Evolutionary conservation across 2,113 vertebrate species (phyloP), one percentile per base, ranked within the genome.

Genomic region (Thamnophis sirtalis): DNA sequence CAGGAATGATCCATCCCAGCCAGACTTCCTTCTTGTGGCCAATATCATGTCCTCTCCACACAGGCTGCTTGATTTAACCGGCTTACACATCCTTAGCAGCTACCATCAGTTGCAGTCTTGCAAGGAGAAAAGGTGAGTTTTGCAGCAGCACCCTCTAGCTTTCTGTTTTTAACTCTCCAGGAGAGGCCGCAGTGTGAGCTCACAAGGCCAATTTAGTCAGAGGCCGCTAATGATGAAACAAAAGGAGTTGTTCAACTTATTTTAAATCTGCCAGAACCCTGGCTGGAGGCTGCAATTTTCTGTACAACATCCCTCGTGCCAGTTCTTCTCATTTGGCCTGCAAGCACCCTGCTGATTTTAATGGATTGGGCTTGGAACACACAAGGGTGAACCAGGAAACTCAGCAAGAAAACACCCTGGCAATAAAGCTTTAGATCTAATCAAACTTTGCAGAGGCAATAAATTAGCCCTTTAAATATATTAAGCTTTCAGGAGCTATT

Each of bases 391-490:
- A 88, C 19, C 2, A 0, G 50, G 91, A 84, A 28, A 17, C 9
- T 38, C 84, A 91, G 92, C 58, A 84, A 89, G 92, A 95, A 95
- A 95, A 94, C 0, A 0, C 85, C 17, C 24, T 60, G 90, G 26
- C 8, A 28, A 24, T 9, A 10, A 55, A 94, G 13, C 60, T 86
- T 48, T 51, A 84, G 38, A 63, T 91, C 56, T 58, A 48, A 90
- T 73, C 49, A 9, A 38, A 63, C 43, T 87, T 56, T 43, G 91
- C 1, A 0, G 15, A 33, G 89, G 91, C 89, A 94, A 91, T 91
- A 94, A 95, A 93, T 96, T 58, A 91, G 19, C 17, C 8, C 87
- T 96, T 95, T 93, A 94, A 94, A 92, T 86, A 58, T 51, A 94
- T 94, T 7, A 92, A 53, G 80, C 93, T 93, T 95, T 94, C 86